These are phyloP conservation scores for Cotesia vestalis DNA, from an alignment of 1,140 invertebrate species.

Conservation along the genomic window DNA sequence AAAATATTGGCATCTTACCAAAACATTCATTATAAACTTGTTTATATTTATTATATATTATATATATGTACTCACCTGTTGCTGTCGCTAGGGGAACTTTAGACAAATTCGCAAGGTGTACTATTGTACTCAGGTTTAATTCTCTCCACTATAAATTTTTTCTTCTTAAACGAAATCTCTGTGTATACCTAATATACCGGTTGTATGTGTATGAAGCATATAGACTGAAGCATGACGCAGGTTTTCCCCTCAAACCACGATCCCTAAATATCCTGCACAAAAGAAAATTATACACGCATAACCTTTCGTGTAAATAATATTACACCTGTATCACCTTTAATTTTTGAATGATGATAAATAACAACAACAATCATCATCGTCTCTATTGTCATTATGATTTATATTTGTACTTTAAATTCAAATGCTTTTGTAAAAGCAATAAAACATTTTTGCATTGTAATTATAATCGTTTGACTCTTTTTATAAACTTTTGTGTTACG, in stretches of 20 bases:
- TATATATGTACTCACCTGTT: constrained; percentile 31
- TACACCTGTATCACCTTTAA: constrained; percentile 31
- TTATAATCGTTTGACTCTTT: no score
- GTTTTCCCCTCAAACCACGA: constrained; percentile 5
- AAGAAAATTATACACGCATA: constrained; percentile 32
- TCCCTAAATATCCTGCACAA: constrained; percentile 25
- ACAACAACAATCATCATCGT: constrained; percentile 1
- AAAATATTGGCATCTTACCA: no score
- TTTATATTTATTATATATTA: no score
- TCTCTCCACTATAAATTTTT: constrained; percentile 11
- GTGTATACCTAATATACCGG: neutral
- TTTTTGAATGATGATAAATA: neutral
- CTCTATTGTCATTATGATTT: constrained; percentile 10
- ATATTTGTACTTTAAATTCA: no score
- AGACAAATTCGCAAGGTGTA: constrained; percentile 36
- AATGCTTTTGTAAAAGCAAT: no score
- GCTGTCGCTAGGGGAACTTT: neutral
- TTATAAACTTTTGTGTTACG: no score
- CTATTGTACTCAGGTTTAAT: constrained; percentile 33
- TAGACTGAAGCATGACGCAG: neutral
- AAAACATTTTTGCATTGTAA: no score
- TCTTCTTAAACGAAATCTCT: neutral
- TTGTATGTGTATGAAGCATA: neutral
- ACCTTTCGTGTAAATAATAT: constrained; percentile 38
- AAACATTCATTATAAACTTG: no score